Percentiles rank a stretch among this genome's conserved stretches.
Conservation (phyloP, 1,140 invertebrate genomes). For the Drosophila carrolli region DNA sequence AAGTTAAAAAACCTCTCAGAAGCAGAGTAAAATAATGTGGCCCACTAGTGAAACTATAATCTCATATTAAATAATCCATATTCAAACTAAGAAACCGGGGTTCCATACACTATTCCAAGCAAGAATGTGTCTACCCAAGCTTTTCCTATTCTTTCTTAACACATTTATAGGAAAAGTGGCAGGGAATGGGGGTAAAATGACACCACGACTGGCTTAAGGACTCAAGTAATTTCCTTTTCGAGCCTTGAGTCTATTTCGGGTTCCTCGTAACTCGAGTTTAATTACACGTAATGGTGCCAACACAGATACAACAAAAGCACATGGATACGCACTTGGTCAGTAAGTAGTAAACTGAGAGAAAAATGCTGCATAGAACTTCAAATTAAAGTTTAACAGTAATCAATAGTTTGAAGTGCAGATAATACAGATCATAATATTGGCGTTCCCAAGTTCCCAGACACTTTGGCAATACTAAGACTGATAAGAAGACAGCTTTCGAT, state of each 20-base stretch:
- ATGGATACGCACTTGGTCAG: slow-evolving; percentile 31
- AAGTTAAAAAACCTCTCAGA: slow-evolving; percentile 29
- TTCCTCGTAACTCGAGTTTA: slow-evolving; percentile 39
- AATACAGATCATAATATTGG: no score
- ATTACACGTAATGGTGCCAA: slow-evolving; percentile 41
- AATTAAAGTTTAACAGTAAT: background rate
- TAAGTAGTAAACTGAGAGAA: slow-evolving; percentile 7
- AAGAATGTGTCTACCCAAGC: slow-evolving; percentile 2
- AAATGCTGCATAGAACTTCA: background rate
- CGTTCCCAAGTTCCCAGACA: no score
- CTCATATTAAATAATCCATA: slow-evolving; percentile 12
- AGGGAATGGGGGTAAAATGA: slow-evolving; percentile 10
- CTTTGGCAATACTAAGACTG: no score
- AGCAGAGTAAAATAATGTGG: slow-evolving; percentile 30
- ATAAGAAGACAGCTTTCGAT: no score
- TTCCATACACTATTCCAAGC: background rate
- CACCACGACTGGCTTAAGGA: slow-evolving; percentile 22
- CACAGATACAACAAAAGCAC: slow-evolving; percentile 17
- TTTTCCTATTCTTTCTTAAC: slow-evolving; percentile 32
- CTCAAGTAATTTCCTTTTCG: slow-evolving; percentile 30
- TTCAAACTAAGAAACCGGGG: background rate
- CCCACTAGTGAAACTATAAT: slow-evolving; percentile 9
- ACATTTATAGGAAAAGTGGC: background rate
- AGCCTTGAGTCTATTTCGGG: slow-evolving; percentile 48
- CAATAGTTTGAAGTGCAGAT: no score